Conservation (phyloP, 2,888 invertebrate genomes). For the Furcula furcula region DNA sequence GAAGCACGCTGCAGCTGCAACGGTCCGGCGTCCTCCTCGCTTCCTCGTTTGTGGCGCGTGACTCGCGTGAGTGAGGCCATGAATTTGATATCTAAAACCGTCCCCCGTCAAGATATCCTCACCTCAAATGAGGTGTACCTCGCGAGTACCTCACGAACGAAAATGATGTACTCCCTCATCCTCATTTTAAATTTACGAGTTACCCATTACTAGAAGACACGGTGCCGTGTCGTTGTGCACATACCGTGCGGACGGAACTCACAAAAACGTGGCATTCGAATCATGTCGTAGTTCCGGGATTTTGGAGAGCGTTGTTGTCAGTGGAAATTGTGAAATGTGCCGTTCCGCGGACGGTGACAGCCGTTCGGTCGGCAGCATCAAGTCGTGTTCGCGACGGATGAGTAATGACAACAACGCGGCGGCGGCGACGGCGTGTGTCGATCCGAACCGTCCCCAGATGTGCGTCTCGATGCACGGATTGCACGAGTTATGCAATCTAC, state of each 20-base stretch:
- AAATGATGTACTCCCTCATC: no score
- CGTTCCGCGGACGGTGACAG: slow-evolving; percentile 51
- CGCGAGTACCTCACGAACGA: no score
- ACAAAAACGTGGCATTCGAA: slow-evolving; percentile 27
- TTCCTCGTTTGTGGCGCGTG: no score
- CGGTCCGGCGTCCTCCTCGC: no score
- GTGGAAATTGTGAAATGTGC: slow-evolving; percentile 42
- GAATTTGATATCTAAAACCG: no score
- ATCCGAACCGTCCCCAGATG: slow-evolving; percentile 71
- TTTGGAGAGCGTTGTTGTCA: slow-evolving; percentile 54
- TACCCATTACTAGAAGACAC: no score
- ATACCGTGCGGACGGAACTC: slow-evolving; percentile 41
- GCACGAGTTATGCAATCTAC: slow-evolving; percentile 61
- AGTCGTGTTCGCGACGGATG: slow-evolving; percentile 76
- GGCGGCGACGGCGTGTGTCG: slow-evolving; percentile 65
- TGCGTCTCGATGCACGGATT: slow-evolving; percentile 62
- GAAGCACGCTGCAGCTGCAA: no score
- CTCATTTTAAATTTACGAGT: no score
- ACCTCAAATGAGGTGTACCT: no score
- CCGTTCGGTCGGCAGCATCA: slow-evolving; percentile 48
- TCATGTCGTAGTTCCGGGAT: slow-evolving; percentile 34
- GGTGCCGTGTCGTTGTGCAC: slow-evolving; percentile 48
- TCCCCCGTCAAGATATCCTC: no score
- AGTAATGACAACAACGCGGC: slow-evolving; percentile 78
- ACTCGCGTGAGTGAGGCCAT: no score